Conservation (phyloP, 2,113 vertebrate species). For the Cinclus mexicanus region DNA sequence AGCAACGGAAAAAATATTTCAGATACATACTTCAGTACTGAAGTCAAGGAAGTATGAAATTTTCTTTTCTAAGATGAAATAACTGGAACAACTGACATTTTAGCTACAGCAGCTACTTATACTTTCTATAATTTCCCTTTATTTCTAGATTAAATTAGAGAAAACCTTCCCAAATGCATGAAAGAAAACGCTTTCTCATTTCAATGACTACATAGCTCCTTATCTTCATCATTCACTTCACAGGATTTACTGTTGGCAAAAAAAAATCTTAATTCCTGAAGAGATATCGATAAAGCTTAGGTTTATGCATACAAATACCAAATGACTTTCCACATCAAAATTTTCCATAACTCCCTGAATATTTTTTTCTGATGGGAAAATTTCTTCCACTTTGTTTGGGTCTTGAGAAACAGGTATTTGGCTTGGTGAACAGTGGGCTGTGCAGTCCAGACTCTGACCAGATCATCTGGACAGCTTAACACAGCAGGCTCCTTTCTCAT, state of each 20-base stretch:
- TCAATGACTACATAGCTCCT: not conserved
- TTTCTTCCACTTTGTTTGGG: not conserved
- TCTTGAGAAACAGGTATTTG: conserved; percentile 10
- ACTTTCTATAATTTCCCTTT: not conserved
- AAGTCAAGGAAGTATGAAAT: not conserved
- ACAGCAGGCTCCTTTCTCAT: conserved; percentile 58
- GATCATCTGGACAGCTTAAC: conserved; percentile 50
- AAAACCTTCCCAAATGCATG: not conserved
- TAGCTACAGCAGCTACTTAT: not conserved
- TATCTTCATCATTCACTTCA: not conserved
- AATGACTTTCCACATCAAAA: not conserved
- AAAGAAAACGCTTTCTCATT: not conserved
- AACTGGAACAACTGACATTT: not conserved
- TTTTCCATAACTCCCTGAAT: not conserved
- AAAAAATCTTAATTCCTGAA: not conserved
- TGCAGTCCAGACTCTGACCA: not conserved
- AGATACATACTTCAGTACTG: not conserved
- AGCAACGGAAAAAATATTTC: conserved; percentile 25
- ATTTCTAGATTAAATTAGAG: not conserved
- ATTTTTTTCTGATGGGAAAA: not conserved
- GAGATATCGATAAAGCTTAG: not conserved
- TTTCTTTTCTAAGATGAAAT: conserved; percentile 17
- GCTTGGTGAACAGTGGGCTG: not conserved
- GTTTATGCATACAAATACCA: not conserved
- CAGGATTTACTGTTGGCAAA: not conserved